These are phyloP conservation scores for Tinamus major DNA, from an alignment of 2,797 vertebrate species.

Conservation along the genomic window DNA sequence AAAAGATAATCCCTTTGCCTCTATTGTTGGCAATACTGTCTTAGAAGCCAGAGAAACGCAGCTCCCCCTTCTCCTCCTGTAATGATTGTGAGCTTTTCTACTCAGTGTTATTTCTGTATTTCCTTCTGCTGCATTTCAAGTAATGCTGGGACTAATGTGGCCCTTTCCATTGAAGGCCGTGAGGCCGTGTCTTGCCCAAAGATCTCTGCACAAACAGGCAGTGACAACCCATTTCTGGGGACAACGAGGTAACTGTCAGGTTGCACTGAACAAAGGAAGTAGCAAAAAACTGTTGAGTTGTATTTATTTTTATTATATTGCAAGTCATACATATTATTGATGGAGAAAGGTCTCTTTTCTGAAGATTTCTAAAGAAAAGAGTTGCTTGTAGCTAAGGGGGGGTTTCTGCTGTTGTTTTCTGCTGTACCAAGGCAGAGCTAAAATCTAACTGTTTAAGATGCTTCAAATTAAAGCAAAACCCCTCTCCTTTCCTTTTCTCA, in stretches of 20 bases:
- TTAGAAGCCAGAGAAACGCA: conserved; percentile 10
- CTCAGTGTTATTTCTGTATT: background rate
- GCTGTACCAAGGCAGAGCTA: background rate
- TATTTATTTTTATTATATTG: background rate
- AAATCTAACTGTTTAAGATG: background rate
- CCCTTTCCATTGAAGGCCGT: background rate
- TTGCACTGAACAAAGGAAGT: background rate
- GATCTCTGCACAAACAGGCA: background rate
- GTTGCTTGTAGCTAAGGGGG: background rate
- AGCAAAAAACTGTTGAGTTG: background rate
- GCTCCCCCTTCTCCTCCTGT: background rate
- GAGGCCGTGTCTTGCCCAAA: background rate
- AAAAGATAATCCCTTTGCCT: conserved; percentile 54
- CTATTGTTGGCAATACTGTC: conserved; percentile 15
- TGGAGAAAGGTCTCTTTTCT: background rate
- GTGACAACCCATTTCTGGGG: background rate
- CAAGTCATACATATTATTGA: background rate
- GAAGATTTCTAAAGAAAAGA: background rate
- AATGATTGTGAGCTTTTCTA: conserved; percentile 14
- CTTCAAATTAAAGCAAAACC: background rate
- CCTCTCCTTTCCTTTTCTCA: background rate
- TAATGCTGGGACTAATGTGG: background rate
- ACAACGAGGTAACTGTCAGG: background rate
- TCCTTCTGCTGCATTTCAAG: background rate
- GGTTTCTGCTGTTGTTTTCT: background rate